Percentiles rank a stretch among this genome's conserved stretches.
Evolutionary conservation across 1,140 invertebrate genomes (phyloP).

Genomic region (Ceratosolen solmsi): DNA sequence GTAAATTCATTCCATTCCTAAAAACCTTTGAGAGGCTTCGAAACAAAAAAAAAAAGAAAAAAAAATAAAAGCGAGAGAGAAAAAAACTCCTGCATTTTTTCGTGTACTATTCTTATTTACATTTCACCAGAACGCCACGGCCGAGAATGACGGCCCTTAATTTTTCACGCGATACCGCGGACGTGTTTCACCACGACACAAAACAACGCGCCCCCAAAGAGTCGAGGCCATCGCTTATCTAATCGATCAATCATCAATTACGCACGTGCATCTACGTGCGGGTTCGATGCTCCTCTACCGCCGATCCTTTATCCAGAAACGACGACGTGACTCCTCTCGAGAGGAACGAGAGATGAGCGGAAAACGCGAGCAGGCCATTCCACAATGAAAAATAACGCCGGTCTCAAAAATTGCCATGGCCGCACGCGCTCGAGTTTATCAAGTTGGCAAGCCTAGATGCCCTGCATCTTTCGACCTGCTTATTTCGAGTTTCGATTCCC

Average conservation of each 20-base stretch:
- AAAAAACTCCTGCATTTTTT: too few species aligned
- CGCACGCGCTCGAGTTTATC: conserved; percentile 34
- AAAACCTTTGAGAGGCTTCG: too few species aligned
- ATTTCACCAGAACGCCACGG: conserved; percentile 12
- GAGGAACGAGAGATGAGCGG: neutral
- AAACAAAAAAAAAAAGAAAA: too few species aligned
- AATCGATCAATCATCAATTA: conserved; percentile 38
- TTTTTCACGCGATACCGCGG: too few species aligned
- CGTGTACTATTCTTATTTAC: conserved; percentile 9
- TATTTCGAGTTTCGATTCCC: neutral
- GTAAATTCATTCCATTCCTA: neutral
- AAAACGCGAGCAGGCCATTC: neutral
- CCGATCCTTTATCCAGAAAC: neutral
- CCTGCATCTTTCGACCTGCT: conserved; percentile 14
- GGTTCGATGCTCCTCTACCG: neutral
- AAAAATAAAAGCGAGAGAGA: too few species aligned
- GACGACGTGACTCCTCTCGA: too few species aligned
- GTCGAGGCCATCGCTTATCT: neutral
- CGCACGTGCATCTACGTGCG: too few species aligned
- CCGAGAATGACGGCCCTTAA: conserved; percentile 9
- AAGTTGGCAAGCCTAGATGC: conserved; percentile 31
- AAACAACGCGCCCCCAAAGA: too few species aligned
- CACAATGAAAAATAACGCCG: conserved; percentile 40
- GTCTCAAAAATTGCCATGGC: conserved; percentile 12
- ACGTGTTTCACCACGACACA: too few species aligned